Conservation (phyloP, 2,113 vertebrate species). For the Triplophysa tibetana region DNA sequence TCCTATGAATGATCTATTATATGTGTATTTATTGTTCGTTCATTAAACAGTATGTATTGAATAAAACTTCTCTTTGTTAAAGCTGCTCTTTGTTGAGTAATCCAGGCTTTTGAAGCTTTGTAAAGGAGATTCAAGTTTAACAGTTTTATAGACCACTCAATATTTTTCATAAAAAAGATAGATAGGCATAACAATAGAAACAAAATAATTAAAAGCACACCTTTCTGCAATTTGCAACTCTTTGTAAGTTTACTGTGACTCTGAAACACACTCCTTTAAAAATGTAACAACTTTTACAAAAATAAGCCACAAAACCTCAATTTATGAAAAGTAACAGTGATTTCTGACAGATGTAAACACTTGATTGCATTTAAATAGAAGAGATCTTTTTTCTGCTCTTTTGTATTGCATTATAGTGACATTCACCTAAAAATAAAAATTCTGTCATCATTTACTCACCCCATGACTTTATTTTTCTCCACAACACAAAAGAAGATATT, state of each 20-base stretch:
- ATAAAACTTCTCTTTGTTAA: constrained; percentile 82
- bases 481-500: too few relatives aligned
- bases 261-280: neutral
- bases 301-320: neutral
- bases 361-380: neutral
- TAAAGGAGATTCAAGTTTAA: neutral
- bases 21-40: constrained; percentile 99
- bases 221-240: neutral
- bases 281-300: neutral
- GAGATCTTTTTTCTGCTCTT: neutral
- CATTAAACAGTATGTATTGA: constrained; percentile 90
- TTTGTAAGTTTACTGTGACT: neutral
- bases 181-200: neutral
- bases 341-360: constrained; percentile 4
- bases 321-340: neutral
- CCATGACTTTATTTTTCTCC: too few relatives aligned
- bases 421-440: too few relatives aligned
- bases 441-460: too few relatives aligned
- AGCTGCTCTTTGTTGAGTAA: neutral
- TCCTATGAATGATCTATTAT: constrained; percentile 93
- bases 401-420: neutral
- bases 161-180: too few relatives aligned
- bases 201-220: neutral
- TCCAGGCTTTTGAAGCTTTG: neutral
- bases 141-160: too few relatives aligned